Percentiles rank a stretch among this genome's conserved stretches.
Conservation (phyloP, 2,888 invertebrate species). For the Plagodis pulveraria region DNA sequence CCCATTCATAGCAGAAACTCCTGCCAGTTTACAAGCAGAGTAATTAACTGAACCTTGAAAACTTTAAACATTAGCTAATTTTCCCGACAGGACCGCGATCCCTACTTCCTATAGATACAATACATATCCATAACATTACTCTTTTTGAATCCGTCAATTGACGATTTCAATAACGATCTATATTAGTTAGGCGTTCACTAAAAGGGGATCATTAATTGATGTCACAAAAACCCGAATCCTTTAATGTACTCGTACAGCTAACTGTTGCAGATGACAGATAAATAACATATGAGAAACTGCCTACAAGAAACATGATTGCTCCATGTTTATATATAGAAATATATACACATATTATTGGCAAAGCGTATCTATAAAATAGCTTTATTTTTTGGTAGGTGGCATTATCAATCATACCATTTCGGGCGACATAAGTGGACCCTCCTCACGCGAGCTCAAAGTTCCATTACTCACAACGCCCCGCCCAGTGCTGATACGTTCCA, state of each 20-base stretch:
- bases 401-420: constrained; percentile 82
- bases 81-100: constrained; percentile 47
- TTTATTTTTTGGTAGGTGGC: constrained; percentile 73
- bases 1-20: constrained; percentile 55
- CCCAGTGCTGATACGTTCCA: constrained; percentile 74
- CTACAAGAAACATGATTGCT: constrained; percentile 24
- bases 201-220: constrained; percentile 36
- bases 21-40: constrained; percentile 53
- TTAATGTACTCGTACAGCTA: constrained; percentile 29
- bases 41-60: constrained; percentile 71
- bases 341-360: constrained; percentile 47
- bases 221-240: constrained; percentile 31
- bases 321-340: constrained; percentile 34
- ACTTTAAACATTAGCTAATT: constrained; percentile 71
- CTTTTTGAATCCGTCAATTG: constrained; percentile 30
- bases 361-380: constrained; percentile 60
- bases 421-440: constrained; percentile 83
- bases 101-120: constrained; percentile 32
- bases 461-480: constrained; percentile 81
- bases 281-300: constrained; percentile 19
- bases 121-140: constrained; percentile 19
- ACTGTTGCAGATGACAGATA: constrained; percentile 18
- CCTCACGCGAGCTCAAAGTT: constrained; percentile 77
- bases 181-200: constrained; percentile 27
- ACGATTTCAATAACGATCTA: constrained; percentile 30